Percentiles rank a stretch among this genome's conserved stretches.
phyloP scores from a whole-genome alignment of 1,140 invertebrate genomes.

The Yoshiicerus persimilis region DNA sequence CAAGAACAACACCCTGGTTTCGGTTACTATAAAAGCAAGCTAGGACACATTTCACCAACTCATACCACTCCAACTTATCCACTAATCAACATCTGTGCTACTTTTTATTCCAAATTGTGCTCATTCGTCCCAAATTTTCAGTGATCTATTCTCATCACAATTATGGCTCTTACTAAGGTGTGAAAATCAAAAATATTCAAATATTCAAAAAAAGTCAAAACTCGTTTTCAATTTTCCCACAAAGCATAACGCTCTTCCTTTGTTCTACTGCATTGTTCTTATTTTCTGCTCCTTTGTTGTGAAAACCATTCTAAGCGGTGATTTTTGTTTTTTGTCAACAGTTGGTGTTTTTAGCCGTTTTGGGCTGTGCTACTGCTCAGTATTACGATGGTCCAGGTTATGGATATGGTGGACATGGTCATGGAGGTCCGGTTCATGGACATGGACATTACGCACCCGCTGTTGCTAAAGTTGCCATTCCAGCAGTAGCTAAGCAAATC shows the following conservation, averaged over 20 bases:
- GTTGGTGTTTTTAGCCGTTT: neutral
- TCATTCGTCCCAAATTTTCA: neutral
- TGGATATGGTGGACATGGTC: neutral
- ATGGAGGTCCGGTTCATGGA: neutral
- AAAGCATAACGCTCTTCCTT: no score
- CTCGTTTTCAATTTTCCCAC: neutral
- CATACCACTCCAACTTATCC: neutral
- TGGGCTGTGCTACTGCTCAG: conserved; percentile 4
- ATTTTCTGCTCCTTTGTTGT: neutral
- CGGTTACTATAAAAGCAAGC: conserved; percentile 7
- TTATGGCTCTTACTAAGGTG: neutral
- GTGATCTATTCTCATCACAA: neutral
- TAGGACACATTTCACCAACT: neutral
- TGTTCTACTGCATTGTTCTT: neutral
- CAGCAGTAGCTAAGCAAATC: conserved; percentile 31
- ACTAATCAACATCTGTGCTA: neutral
- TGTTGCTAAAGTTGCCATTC: conserved; percentile 34
- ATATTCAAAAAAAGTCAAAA: neutral
- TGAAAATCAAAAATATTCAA: neutral
- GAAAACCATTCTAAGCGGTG: neutral
- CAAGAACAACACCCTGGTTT: conserved; percentile 11
- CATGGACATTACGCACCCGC: conserved; percentile 18
- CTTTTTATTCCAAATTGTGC: neutral
- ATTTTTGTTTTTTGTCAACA: neutral
- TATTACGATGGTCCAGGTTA: neutral